Percentiles rank a stretch among this genome's conserved stretches.
Conservation (phyloP, 2,113 vertebrate genomes). For the Pseudolaguvia tuberculata region DNA sequence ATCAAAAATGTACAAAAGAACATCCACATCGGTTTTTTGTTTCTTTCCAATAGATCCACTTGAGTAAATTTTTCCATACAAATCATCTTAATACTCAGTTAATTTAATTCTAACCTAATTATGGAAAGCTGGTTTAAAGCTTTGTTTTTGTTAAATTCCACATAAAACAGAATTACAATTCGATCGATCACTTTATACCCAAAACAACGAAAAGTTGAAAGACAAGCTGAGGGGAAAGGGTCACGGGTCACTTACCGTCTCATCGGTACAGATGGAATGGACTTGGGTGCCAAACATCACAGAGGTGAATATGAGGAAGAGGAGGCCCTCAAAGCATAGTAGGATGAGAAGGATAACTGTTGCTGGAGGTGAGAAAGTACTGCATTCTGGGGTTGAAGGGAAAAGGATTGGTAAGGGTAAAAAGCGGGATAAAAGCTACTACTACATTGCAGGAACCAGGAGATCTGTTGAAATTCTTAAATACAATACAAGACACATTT, state of each 20-base stretch:
- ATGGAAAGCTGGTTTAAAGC: no score
- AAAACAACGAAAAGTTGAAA: slow-evolving; percentile 2
- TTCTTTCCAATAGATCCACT: no score
- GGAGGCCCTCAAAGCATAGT: slow-evolving; percentile 93
- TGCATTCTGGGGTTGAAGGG: slow-evolving; percentile 82
- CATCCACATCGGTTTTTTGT: no score
- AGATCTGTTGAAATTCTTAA: neutral
- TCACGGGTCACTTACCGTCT: slow-evolving; percentile 81
- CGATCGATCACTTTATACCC: neutral
- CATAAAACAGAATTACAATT: no score
- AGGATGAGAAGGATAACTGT: slow-evolving; percentile 97
- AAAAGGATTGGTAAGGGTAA: slow-evolving; percentile 44
- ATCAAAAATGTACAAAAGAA: no score
- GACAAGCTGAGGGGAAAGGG: neutral
- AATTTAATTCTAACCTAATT: no score
- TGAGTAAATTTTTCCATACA: no score
- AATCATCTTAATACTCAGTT: no score
- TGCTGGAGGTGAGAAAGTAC: slow-evolving; percentile 92
- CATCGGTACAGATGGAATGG: slow-evolving; percentile 98
- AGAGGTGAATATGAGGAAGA: slow-evolving; percentile 98
- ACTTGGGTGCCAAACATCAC: slow-evolving; percentile 99
- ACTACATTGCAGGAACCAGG: neutral
- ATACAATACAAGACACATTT: no score
- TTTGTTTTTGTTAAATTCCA: no score
- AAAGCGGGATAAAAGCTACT: neutral